phyloP scores from a whole-genome alignment of 1,140 invertebrate genomes.

The Phthorimaea operculella region DNA sequence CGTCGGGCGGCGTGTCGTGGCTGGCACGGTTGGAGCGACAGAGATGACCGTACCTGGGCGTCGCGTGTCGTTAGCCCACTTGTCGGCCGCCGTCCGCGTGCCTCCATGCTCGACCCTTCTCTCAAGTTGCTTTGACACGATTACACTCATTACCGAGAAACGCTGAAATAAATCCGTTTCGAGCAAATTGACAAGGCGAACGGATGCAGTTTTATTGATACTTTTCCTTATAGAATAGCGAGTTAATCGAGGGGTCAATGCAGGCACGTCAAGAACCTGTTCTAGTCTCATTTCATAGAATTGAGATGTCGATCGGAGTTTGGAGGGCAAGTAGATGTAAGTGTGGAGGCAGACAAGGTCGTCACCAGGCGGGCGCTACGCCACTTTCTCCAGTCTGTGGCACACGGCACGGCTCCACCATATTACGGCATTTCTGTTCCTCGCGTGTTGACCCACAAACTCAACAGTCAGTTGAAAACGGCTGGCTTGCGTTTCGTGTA shows the following conservation, averaged over 20 bases:
- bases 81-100: constrained; percentile 21
- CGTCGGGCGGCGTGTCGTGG: background rate
- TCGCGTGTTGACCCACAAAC: background rate
- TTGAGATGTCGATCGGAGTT: background rate
- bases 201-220: background rate
- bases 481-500: background rate
- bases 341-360: constrained; percentile 35
- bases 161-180: background rate
- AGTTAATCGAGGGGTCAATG: background rate
- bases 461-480: background rate
- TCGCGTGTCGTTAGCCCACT: constrained; percentile 28
- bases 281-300: background rate
- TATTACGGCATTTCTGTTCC: constrained; percentile 2
- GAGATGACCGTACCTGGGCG: constrained; percentile 18
- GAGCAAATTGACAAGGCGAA: background rate
- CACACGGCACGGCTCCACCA: background rate
- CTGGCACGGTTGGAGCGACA: constrained; percentile 7
- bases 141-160: constrained; percentile 18
- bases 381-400: constrained; percentile 37
- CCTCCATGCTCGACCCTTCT: constrained; percentile 30
- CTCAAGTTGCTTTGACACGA: constrained; percentile 23
- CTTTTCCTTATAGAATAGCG: background rate
- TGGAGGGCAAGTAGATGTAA: constrained; percentile 17
- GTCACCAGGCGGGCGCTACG: constrained; percentile 24
- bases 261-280: background rate